A percentile compares a stretch with the other conserved stretches of the same genome.
phyloP scores from a whole-genome alignment of 2,888 invertebrate species.

The Caenorhabditis angaria region DNA sequence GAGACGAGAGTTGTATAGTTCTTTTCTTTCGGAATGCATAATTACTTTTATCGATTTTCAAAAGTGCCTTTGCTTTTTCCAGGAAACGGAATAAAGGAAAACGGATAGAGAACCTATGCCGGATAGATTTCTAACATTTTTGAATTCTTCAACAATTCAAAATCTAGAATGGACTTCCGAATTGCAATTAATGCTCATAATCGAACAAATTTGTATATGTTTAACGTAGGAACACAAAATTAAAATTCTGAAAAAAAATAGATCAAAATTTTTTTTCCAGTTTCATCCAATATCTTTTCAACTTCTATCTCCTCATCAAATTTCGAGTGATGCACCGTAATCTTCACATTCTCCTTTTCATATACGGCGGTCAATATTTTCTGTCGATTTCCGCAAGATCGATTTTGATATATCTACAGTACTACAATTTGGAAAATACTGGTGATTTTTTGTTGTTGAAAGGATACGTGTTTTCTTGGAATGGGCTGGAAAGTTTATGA shows the following conservation, averaged over 20 bases:
- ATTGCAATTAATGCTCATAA: constrained; percentile 7
- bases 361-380: constrained; percentile 40
- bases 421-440: constrained; percentile 6
- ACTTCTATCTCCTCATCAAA: constrained; percentile 20
- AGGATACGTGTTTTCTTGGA: too few species aligned
- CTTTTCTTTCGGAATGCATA: too few species aligned
- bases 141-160: constrained; percentile 23
- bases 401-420: constrained; percentile 22
- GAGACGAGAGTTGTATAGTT: too few species aligned
- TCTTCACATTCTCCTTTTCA: constrained; percentile 26
- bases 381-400: constrained; percentile 30
- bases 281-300: constrained; percentile 31
- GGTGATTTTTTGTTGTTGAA: background rate
- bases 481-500: too few species aligned
- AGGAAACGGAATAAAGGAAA: too few species aligned
- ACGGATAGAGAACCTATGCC: too few species aligned
- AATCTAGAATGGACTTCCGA: constrained; percentile 26
- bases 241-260: background rate
- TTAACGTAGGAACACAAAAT: constrained; percentile 27
- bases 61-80: too few species aligned
- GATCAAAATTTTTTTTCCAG: constrained; percentile 15
- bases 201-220: constrained; percentile 16
- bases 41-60: too few species aligned
- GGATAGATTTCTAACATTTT: constrained; percentile 32
- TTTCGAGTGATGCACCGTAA: constrained; percentile 37